These are phyloP conservation scores for Gopherus evgoodei DNA, from an alignment of 2,113 vertebrate species.

Conservation along the genomic window DNA sequence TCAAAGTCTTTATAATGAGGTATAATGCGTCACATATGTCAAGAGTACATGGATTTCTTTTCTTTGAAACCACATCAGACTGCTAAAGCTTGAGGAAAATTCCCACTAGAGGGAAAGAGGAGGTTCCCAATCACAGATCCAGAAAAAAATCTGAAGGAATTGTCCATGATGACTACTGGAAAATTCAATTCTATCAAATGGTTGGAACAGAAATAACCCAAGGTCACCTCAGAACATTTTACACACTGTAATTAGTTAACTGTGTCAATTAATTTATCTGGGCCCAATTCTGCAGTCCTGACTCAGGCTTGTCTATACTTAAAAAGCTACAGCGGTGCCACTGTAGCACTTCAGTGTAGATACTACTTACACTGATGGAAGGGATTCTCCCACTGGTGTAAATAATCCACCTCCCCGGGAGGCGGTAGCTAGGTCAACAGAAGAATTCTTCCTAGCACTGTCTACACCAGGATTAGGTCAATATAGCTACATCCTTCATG, in stretches of 20 bases:
- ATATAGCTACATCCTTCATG: background rate
- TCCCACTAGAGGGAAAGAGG: conserved; percentile 11
- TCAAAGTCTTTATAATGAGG: background rate
- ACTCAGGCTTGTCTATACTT: background rate
- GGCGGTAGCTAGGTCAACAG: background rate
- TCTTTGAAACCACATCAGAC: background rate
- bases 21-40: background rate
- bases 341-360: background rate
- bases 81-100: background rate
- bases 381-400: background rate
- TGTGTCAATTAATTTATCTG: background rate
- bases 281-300: background rate
- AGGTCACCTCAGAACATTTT: conserved; percentile 23
- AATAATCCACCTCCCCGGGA: too few species aligned
- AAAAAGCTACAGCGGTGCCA: background rate
- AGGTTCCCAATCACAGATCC: background rate
- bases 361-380: background rate
- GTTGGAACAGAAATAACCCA: background rate
- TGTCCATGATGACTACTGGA: conserved; percentile 30
- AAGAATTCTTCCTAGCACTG: background rate
- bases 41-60: background rate
- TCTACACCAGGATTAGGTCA: background rate
- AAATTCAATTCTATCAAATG: background rate
- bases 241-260: conserved; percentile 3
- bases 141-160: conserved; percentile 15